Percentiles rank a stretch among this genome's conserved stretches.
Evolutionary conservation across 2,113 vertebrate species (phyloP).

Genomic region (Oreochromis aureus): DNA sequence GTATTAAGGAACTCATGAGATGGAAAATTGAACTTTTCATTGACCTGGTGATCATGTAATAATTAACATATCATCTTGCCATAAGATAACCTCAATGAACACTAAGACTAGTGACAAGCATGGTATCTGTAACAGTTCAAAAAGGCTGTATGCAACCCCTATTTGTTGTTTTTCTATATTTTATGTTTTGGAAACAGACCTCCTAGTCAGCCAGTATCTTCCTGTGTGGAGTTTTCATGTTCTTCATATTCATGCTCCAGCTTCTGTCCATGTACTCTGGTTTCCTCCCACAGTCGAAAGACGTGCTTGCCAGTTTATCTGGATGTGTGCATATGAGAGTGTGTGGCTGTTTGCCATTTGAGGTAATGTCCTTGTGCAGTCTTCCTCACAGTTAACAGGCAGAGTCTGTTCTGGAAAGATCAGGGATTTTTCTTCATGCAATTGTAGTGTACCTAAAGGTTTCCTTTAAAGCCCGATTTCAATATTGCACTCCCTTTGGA

Average conservation of each 20-base stretch:
- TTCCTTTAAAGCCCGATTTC: neutral
- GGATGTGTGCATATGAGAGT: neutral
- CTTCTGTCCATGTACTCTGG: neutral
- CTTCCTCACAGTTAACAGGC: neutral
- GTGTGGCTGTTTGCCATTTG: neutral
- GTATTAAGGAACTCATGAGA: conserved; percentile 29
- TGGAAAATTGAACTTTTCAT: conserved; percentile 21
- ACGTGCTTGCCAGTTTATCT: neutral
- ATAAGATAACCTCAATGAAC: neutral
- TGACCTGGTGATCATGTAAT: conserved; percentile 43
- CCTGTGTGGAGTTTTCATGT: neutral
- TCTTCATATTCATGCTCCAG: neutral
- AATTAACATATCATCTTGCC: conserved; percentile 41
- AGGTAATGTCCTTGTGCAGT: neutral
- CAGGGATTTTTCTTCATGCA: neutral
- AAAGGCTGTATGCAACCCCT: neutral
- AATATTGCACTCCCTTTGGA: neutral
- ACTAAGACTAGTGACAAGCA: neutral
- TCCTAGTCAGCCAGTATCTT: neutral
- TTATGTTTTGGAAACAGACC: neutral
- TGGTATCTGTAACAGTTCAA: neutral
- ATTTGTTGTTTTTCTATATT: neutral
- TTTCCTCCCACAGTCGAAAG: neutral
- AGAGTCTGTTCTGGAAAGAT: neutral
- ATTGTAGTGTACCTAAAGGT: neutral